phyloP scores from a whole-genome alignment of 2,888 invertebrate genomes.

The Lycia hirtaria region DNA sequence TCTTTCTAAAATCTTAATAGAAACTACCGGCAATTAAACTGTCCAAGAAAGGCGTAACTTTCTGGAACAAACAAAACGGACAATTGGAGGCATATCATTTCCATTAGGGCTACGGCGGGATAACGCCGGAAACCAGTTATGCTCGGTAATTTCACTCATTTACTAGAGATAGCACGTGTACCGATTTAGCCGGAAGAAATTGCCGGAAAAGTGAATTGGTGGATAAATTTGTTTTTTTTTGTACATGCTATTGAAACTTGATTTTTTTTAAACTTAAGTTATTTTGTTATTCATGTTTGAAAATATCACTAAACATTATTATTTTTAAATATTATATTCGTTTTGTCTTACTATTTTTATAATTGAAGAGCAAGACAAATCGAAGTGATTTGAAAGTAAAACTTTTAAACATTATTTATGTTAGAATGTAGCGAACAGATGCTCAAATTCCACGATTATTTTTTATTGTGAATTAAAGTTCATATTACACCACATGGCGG shows the following conservation, averaged over 20 bases:
- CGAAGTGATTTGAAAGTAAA: no score
- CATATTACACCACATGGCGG: no score
- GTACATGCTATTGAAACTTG: not conserved
- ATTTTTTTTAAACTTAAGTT: no score
- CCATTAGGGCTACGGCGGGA: slow-evolving; percentile 36
- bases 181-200: not conserved
- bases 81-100: slow-evolving; percentile 33
- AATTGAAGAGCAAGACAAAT: no score
- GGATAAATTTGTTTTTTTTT: not conserved
- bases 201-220: not conserved
- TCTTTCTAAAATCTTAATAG: slow-evolving; percentile 29
- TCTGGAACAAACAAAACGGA: slow-evolving; percentile 31
- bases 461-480: no score
- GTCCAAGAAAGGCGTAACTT: slow-evolving; percentile 28
- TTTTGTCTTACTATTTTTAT: no score
- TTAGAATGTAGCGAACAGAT: no score
- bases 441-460: no score
- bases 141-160: slow-evolving; percentile 35
- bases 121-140: slow-evolving; percentile 34
- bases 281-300: no score
- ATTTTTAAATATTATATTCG: no score
- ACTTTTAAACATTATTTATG: no score
- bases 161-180: not conserved
- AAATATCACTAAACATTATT: no score
- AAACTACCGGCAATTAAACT: slow-evolving; percentile 31